A percentile compares a stretch with the other conserved stretches of the same genome.
These are phyloP conservation scores for Drosophila fulvimacula DNA, from an alignment of 2,888 invertebrate genomes.

Conservation along the genomic window DNA sequence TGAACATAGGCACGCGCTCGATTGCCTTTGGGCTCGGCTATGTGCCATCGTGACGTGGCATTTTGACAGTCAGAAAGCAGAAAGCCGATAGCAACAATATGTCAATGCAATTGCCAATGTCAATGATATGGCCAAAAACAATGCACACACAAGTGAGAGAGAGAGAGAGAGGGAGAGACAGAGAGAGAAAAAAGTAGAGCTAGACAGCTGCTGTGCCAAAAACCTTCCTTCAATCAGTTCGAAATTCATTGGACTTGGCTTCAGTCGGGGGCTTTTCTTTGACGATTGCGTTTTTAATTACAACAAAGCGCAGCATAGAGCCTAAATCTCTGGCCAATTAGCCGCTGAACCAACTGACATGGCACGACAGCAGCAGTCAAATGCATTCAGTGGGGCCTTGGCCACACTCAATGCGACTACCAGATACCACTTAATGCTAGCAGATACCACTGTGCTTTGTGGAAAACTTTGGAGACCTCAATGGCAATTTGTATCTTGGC, in stretches of 20 bases:
- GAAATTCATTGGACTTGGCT: constrained; percentile 49
- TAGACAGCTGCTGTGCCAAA: not conserved
- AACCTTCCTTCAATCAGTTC: constrained; percentile 32
- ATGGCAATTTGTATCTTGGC: not conserved
- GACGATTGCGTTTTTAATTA: constrained; percentile 67
- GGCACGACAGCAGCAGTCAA: constrained; percentile 15
- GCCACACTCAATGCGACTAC: not conserved
- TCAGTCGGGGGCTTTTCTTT: constrained; percentile 46
- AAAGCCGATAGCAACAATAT: constrained; percentile 73
- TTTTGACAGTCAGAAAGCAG: constrained; percentile 65
- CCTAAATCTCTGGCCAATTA: constrained; percentile 62
- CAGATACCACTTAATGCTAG: constrained; percentile 2
- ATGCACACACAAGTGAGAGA: not conserved
- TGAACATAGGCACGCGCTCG: constrained; percentile 32
- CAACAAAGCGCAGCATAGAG: constrained; percentile 38
- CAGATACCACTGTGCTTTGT: too few species aligned
- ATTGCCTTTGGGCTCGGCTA: constrained; percentile 35
- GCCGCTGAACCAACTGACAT: constrained; percentile 40
- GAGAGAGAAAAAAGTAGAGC: not conserved
- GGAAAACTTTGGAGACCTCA: not conserved
- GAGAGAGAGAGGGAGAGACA: not conserved
- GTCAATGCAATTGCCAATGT: constrained; percentile 73
- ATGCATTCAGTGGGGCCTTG: not conserved
- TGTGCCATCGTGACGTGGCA: constrained; percentile 63
- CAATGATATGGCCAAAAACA: constrained; percentile 50